phyloP scores from a whole-genome alignment of 2,797 vertebrate genomes.

The Rhabdomys pumilio region DNA sequence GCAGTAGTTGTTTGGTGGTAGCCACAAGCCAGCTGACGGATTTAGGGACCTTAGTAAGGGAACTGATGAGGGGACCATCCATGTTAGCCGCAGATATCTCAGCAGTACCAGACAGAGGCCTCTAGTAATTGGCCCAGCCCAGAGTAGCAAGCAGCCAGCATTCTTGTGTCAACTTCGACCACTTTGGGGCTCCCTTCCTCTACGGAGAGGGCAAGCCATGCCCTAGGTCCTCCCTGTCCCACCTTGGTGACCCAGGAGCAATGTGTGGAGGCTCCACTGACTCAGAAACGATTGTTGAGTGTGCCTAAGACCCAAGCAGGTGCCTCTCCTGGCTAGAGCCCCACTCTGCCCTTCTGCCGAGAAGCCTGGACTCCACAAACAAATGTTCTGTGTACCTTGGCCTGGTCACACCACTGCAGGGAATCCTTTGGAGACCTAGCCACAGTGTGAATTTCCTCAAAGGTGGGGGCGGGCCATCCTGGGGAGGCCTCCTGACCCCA shows the following conservation, averaged over 20 bases:
- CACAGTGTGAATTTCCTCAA: slow-evolving; percentile 60
- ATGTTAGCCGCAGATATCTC: background rate
- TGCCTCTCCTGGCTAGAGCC: background rate
- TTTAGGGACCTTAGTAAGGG: rapidly evolving
- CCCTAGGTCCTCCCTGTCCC: background rate
- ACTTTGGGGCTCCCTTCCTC: background rate
- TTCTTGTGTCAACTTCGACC: slow-evolving; percentile 39
- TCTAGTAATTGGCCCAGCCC: background rate
- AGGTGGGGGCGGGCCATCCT: background rate
- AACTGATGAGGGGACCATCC: background rate
- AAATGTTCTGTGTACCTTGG: slow-evolving; percentile 50
- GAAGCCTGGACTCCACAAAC: background rate
- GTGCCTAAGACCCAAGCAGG: background rate
- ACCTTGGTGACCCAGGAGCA: background rate
- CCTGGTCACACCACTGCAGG: background rate
- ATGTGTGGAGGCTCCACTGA: background rate
- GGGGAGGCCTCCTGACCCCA: slow-evolving; percentile 26
- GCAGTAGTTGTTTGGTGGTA: too few species aligned
- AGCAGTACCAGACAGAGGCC: background rate
- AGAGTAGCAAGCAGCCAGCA: background rate
- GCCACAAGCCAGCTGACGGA: background rate
- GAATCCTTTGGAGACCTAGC: slow-evolving; percentile 41
- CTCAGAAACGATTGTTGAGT: background rate
- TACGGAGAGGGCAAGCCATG: rapidly evolving
- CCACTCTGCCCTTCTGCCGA: background rate